phyloP scores from a whole-genome alignment of 92 coral and sea anemone genomes.

The Blastomussa wellsi region DNA sequence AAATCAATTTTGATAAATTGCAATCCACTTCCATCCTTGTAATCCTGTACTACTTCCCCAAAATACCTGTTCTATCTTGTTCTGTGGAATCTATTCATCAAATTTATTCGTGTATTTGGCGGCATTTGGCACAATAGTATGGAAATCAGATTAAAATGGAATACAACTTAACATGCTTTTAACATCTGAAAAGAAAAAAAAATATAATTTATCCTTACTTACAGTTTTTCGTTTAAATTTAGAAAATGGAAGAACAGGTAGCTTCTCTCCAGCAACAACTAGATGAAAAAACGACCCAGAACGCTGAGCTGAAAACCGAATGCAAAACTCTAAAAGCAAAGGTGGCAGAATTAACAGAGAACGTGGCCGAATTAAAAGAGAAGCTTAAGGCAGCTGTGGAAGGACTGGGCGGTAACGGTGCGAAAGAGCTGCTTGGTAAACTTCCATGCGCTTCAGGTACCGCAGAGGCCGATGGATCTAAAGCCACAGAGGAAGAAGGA shows the following conservation, averaged over 20 bases:
- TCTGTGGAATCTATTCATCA: no score
- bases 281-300: slow-evolving; percentile 3
- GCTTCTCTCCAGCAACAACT: slow-evolving; percentile 23
- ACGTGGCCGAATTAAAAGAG: not conserved
- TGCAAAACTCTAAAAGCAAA: not conserved
- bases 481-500: slow-evolving; percentile 15
- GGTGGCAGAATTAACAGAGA: not conserved
- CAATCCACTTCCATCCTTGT: no score
- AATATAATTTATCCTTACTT: no score
- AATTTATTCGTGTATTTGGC: no score
- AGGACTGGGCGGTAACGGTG: slow-evolving; percentile 1
- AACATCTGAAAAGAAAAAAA: not conserved
- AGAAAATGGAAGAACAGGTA: slow-evolving; percentile 26
- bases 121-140: no score
- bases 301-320: not conserved
- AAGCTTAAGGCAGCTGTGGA: slow-evolving; percentile 13
- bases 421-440: not conserved
- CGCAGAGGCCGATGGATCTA: slow-evolving; percentile 22
- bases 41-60: no score
- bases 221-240: not conserved
- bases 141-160: no score
- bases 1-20: no score
- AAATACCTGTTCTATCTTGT: no score
- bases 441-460: slow-evolving; percentile 4
- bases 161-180: not conserved